phyloP scores from a whole-genome alignment of 2,888 invertebrate species.

The Sinotaia quadrata region DNA sequence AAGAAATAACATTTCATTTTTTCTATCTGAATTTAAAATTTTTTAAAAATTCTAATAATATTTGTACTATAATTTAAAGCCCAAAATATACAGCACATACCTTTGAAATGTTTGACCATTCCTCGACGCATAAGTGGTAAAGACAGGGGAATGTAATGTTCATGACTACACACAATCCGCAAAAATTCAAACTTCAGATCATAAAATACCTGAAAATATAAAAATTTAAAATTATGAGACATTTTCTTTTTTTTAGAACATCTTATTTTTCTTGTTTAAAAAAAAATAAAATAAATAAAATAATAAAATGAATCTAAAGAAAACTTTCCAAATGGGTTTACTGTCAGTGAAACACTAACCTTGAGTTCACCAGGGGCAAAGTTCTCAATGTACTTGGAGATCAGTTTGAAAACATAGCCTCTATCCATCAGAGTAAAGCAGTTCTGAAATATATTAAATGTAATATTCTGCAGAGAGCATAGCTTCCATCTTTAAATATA shows the following conservation, averaged over 20 bases:
- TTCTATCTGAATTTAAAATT: too few relatives aligned
- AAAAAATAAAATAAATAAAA: neutral
- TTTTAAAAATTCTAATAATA: too few relatives aligned
- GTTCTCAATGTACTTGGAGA: slow-evolving; percentile 88
- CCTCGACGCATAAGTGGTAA: slow-evolving; percentile 78
- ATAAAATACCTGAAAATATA: slow-evolving; percentile 81
- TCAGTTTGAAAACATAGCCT: slow-evolving; percentile 90
- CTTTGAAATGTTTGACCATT: slow-evolving; percentile 71
- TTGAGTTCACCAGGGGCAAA: slow-evolving; percentile 84
- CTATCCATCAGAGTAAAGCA: slow-evolving; percentile 94
- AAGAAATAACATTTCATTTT: too few relatives aligned
- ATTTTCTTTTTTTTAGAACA: too few relatives aligned
- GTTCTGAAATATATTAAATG: slow-evolving; percentile 76
- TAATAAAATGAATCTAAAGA: neutral
- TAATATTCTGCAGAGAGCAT: too few relatives aligned
- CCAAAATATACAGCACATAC: slow-evolving; percentile 44
- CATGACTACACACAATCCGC: slow-evolving; percentile 91
- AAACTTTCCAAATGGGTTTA: neutral
- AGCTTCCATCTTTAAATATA: too few relatives aligned
- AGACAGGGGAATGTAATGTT: slow-evolving; percentile 94
- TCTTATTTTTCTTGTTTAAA: too few relatives aligned
- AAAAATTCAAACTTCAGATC: slow-evolving; percentile 94
- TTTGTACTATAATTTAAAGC: neutral
- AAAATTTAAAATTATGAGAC: too few relatives aligned
- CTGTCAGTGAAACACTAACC: slow-evolving; percentile 56